These are phyloP conservation scores for Heteromurus nitidus DNA, from an alignment of 2,888 invertebrate genomes.

Conservation along the genomic window DNA sequence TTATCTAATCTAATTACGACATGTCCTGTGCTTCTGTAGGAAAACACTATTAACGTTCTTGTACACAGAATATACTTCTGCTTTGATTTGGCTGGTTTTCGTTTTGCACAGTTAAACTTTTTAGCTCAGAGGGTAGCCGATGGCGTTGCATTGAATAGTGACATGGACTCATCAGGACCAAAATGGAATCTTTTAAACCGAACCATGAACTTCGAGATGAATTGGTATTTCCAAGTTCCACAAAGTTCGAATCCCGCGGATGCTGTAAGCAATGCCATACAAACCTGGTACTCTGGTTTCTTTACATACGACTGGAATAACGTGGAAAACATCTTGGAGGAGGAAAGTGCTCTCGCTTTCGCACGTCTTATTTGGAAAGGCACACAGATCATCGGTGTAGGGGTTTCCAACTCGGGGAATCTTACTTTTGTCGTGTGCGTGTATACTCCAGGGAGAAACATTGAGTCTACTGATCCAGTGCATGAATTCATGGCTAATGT, in stretches of 20 bases:
- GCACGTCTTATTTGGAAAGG: slow-evolving; percentile 56
- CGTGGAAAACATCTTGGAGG: slow-evolving; percentile 45
- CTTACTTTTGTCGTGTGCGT: slow-evolving; percentile 51
- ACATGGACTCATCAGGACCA: neutral
- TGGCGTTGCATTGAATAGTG: slow-evolving; percentile 30
- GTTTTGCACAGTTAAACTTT: slow-evolving; percentile 32
- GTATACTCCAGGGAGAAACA: slow-evolving; percentile 60
- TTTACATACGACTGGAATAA: slow-evolving; percentile 52
- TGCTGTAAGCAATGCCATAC: slow-evolving; percentile 61
- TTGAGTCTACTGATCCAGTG: slow-evolving; percentile 48
- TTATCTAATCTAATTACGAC: neutral
- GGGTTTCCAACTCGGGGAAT: slow-evolving; percentile 30
- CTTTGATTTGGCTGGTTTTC: neutral
- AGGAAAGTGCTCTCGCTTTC: slow-evolving; percentile 49
- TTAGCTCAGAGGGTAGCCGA: slow-evolving; percentile 50
- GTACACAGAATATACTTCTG: too few species aligned
- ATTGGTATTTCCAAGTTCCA: slow-evolving; percentile 63
- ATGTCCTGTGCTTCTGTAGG: too few species aligned
- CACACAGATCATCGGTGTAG: slow-evolving; percentile 54
- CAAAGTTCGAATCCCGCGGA: slow-evolving; percentile 18
- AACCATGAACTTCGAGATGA: slow-evolving; percentile 54
- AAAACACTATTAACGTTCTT: too few species aligned
- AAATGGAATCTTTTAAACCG: slow-evolving; percentile 19
- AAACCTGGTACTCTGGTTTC: slow-evolving; percentile 63
- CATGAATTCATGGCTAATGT: slow-evolving; percentile 48